Evolutionary conservation across 2,797 vertebrate genomes (phyloP).

Genomic region (Morelia viridis): DNA sequence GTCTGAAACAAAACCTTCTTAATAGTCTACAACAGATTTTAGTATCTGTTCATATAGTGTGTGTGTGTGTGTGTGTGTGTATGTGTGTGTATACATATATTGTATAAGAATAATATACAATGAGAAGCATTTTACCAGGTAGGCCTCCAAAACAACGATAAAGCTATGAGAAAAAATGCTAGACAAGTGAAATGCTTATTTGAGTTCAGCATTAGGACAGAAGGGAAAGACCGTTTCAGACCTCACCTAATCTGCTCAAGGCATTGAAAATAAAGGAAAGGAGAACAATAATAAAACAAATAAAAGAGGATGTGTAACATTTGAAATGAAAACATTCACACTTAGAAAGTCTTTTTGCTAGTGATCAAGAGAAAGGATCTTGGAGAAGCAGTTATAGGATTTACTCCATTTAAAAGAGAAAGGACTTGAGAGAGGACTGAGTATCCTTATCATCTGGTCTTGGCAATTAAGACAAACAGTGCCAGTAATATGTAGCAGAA

Average conservation of each 20-base stretch:
- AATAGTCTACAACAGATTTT: neutral
- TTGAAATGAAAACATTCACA: neutral
- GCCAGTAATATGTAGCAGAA: neutral
- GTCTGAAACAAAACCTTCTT: neutral
- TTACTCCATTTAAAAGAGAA: conserved; percentile 11
- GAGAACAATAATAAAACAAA: neutral
- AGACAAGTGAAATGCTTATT: neutral
- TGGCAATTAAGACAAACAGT: neutral
- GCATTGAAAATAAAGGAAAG: neutral
- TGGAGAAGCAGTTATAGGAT: neutral
- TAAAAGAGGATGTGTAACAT: neutral
- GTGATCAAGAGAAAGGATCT: conserved; percentile 18
- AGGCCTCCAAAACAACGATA: neutral
- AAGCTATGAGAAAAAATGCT: neutral
- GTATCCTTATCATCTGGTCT: conserved; percentile 5
- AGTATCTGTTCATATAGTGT: neutral
- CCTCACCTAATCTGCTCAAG: neutral
- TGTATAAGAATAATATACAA: neutral
- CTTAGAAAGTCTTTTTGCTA: neutral
- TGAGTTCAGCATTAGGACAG: neutral
- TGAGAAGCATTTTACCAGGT: neutral
- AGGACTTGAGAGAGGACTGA: neutral
- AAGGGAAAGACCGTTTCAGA: neutral
- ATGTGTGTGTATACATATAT: neutral
- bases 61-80: no score